Conservation (phyloP, 2,888 invertebrate genomes). For the Fissipunctia ypsillon region DNA sequence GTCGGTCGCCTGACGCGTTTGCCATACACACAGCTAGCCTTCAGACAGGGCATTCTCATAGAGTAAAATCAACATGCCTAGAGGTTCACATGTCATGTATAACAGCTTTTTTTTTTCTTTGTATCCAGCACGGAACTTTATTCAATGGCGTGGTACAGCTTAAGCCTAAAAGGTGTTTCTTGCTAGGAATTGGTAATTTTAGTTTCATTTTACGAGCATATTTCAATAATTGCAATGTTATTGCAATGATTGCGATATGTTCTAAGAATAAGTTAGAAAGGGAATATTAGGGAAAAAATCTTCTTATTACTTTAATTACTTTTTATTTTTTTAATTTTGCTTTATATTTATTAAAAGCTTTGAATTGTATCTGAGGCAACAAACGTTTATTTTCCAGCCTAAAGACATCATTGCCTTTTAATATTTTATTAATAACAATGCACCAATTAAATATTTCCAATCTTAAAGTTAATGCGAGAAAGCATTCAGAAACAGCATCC, state of each 20-base stretch:
- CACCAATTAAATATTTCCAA: background rate
- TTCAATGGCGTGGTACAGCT: background rate
- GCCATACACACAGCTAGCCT: too few species aligned
- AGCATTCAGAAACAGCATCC: slow-evolving; percentile 11
- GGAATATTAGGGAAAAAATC: background rate
- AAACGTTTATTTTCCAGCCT: background rate
- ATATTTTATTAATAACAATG: background rate
- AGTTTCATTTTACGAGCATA: too few species aligned
- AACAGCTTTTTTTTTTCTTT: too few species aligned
- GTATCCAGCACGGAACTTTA: background rate
- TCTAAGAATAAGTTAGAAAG: background rate
- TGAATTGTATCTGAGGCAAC: background rate
- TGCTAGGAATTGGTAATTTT: background rate
- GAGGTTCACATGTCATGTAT: too few species aligned
- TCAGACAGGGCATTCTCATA: too few species aligned
- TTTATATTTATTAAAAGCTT: background rate
- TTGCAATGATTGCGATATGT: background rate
- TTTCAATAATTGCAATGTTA: background rate
- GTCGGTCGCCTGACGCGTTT: too few species aligned
- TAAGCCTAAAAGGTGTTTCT: background rate
- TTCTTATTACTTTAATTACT: background rate
- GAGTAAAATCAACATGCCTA: too few species aligned
- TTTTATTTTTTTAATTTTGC: slow-evolving; percentile 4
- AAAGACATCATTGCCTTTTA: slow-evolving; percentile 7
- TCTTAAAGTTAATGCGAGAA: background rate